Evolutionary conservation across 2,113 vertebrate genomes (phyloP).

Genomic region (Bubo blakistoni): DNA sequence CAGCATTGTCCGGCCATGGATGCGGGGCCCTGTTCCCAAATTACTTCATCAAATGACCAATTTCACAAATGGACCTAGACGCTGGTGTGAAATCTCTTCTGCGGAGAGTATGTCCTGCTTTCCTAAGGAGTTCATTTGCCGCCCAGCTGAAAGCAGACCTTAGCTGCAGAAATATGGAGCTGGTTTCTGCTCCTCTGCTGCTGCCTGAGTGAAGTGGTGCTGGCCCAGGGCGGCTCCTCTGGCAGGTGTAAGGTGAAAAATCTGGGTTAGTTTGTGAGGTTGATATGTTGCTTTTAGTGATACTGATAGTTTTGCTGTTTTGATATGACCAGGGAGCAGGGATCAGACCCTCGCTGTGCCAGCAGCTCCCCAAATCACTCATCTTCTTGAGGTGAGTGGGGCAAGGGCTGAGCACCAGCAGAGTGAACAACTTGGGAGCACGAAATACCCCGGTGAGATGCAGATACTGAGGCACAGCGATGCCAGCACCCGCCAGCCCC

Average conservation of each 20-base stretch:
- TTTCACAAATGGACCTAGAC: neutral
- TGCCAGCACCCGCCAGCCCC: rapidly evolving
- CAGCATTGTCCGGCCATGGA: neutral
- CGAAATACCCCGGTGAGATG: rapidly evolving
- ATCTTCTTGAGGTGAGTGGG: rapidly evolving
- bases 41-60: neutral
- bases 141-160: neutral
- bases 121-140: neutral
- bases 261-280: neutral
- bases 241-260: neutral
- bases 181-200: neutral
- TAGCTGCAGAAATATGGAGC: rapidly evolving
- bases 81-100: neutral
- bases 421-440: neutral
- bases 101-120: neutral
- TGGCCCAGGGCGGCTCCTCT: neutral
- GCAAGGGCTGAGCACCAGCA: neutral
- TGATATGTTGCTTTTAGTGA: neutral
- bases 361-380: neutral
- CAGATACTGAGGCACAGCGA: rapidly evolving
- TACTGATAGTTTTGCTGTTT: neutral
- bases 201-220: rapidly evolving
- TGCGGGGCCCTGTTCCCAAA: neutral
- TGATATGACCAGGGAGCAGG: neutral
- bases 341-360: neutral